Base-by-base conservation (phyloP, 2,888 invertebrate genomes). In the Stramonita haemastoma region DNA sequence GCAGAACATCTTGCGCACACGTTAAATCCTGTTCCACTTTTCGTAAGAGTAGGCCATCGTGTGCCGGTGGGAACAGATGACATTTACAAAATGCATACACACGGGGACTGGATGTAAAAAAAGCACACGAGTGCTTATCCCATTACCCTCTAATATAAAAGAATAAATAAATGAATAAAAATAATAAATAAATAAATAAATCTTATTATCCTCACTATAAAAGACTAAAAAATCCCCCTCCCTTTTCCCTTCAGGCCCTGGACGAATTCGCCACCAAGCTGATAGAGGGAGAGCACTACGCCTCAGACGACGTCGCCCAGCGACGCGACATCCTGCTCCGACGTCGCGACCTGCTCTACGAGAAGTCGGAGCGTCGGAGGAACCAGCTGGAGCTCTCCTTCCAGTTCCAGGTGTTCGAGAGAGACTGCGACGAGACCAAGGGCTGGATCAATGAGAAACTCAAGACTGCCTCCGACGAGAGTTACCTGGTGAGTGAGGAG, bases 391-490 rank as follows among this genome's bases (percentile, higher is more conserved):
- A 99, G 93, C 99, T 99, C 95, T 98, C 99, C 0, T 99, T 98
- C 96, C 98, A 98, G 93, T 97, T 98, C 94, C 99, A 99, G 96
- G 99, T 99, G 96, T 99, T 99, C 95, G 99, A 99, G 96, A 97
- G 99, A 22, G 99, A 99, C 96, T 99, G 99, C 95, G 99, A 99
- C 95, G 99, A 99, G 96, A 99, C 99, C 32, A 99, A 99, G 95
- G 98, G 99, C 6, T 99, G 99, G 99, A 99, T 99, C 90, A 99
- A 99, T 95, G 99, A 99, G 96, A 99, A 99, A 96, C 96, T 99
- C 87, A 99, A 99, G 96, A 98, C 96, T 32, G 97, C 96, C 73
- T 95, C 96, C 56, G 96, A 97, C 94, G 96, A 96, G 92, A 96
- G 96, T 91, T 97, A 96, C 92, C 92, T 96, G 94, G 96, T 95